Base-by-base conservation (phyloP, 2,113 vertebrate species). In the Myanophis thanlyinensis region DNA sequence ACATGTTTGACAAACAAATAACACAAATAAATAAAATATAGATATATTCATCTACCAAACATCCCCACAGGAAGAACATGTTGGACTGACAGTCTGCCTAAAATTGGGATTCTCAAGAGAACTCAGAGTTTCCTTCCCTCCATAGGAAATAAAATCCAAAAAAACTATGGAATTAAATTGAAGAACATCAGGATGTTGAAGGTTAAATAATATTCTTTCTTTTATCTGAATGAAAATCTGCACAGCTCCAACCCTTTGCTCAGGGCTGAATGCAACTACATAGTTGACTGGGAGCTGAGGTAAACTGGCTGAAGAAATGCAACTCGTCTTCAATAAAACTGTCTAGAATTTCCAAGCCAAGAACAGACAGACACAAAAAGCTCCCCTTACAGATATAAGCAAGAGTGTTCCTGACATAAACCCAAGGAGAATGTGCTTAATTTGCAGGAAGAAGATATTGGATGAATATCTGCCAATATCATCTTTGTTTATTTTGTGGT, bases 401-500 rank as follows among this genome's bases (percentile, higher is more conserved):
- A 48, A 59, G 49, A 11, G 25, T 88, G 3, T 46, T 94, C 1
- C n/a, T 85, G 48, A 52, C n/a, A 40, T 59, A 12, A 5, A 87
- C 11, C 2, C 46, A 56, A 18, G 15, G 47, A 84, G 59, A 49
- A 27, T 73, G 90, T 56, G 89, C 5, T 85, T 92, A 91, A 10
- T 22, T 0, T 5, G 11, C 4, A 40, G 30, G 46, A 94, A 89
- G 27, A 90, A 3, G n/a, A 90, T 91, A 94, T 92, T 89, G 92
- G 87, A 30, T 95, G 30, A 80, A 80, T 80, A 80, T 44, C 73
- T 80, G 73, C 35, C 73, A 44, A 80, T 44, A 80, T 44, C 73
- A 44, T 84, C 12, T 51, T 56, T 87, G 54, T 51, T 67, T 88
- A 94, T 94, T 73, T 94, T 89, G 52, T 93, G 89, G 49, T 73